Percentiles rank a stretch among this genome's conserved stretches.
Evolutionary conservation across 37 sponge, comb jelly and placozoan species (phyloP).

Genomic region (Spongia lamella): DNA sequence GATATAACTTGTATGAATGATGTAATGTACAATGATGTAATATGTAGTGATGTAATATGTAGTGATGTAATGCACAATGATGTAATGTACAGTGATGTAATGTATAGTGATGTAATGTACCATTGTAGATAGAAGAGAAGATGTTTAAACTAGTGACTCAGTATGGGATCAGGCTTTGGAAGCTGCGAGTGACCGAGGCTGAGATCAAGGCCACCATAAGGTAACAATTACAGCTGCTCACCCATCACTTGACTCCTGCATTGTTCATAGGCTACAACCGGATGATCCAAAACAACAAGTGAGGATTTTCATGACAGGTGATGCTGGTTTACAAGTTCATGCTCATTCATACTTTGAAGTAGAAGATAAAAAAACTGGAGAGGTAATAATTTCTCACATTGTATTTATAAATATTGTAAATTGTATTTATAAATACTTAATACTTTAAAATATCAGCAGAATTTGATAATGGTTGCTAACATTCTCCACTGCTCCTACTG

Average conservation of each 20-base stretch:
- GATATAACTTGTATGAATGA: not conserved
- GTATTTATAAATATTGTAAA: too few species aligned
- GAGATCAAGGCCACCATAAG: constrained; percentile 89
- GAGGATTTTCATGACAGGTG: constrained; percentile 87
- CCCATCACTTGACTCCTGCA: not conserved
- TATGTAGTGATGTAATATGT: not conserved
- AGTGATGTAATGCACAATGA: not conserved
- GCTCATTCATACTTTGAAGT: constrained; percentile 87
- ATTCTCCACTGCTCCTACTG: not conserved
- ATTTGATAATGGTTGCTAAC: not conserved
- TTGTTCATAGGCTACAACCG: constrained; percentile 15
- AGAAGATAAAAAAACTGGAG: constrained; percentile 84
- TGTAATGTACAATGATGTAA: not conserved
- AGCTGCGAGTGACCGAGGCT: constrained; percentile 89
- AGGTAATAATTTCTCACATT: constrained; percentile 52
- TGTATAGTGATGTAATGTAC: not conserved
- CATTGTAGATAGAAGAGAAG: constrained; percentile 59
- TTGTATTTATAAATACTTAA: not conserved
- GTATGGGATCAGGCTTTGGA: constrained; percentile 80
- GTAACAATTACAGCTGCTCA: constrained; percentile 9
- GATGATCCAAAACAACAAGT: constrained; percentile 47
- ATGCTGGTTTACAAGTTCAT: constrained; percentile 73
- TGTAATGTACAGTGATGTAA: not conserved
- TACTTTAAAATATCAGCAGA: too few species aligned
- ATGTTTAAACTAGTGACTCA: constrained; percentile 65